Conservation (phyloP, 2,797 vertebrate species). For the Anguilla megastoma region DNA sequence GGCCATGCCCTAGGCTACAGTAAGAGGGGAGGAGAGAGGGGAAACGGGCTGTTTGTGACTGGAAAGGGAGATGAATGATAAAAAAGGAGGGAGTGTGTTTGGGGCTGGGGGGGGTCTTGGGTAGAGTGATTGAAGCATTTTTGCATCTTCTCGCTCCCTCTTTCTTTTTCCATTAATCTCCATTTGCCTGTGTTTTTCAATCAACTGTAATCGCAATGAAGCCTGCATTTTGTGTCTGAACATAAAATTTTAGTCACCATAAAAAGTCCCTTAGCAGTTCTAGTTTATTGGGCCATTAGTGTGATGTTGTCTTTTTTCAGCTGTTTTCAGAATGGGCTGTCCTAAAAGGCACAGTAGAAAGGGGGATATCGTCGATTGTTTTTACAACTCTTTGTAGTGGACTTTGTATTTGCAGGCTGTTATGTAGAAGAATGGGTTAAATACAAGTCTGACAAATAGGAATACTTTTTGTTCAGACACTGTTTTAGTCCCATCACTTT, state of each 20-base stretch:
- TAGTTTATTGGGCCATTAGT: conserved; percentile 19
- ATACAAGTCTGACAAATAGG: neutral
- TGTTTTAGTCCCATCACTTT: neutral
- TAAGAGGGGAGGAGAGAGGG: conserved; percentile 33
- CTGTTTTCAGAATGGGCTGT: neutral
- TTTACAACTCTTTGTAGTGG: neutral
- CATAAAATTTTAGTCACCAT: conserved; percentile 4
- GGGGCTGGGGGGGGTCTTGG: neutral
- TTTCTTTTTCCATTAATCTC: conserved; percentile 18
- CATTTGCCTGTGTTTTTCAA: conserved; percentile 8
- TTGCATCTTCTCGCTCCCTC: neutral
- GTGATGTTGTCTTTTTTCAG: neutral
- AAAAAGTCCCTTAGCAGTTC: conserved; percentile 19
- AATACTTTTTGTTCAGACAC: neutral
- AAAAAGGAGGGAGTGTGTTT: conserved; percentile 6
- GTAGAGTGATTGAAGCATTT: conserved; percentile 9
- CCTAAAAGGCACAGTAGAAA: neutral
- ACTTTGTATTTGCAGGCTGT: neutral
- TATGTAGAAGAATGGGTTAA: neutral
- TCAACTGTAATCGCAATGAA: neutral
- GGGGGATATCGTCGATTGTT: neutral
- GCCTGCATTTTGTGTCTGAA: conserved; percentile 11
- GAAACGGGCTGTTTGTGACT: neutral
- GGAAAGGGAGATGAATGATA: conserved; percentile 19
- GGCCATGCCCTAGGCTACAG: conserved; percentile 47